Evolutionary conservation across 1,140 invertebrate genomes (phyloP), one percentile per base, ranked within the genome.

Genomic region (Brachionus asplanchnoidis): DNA sequence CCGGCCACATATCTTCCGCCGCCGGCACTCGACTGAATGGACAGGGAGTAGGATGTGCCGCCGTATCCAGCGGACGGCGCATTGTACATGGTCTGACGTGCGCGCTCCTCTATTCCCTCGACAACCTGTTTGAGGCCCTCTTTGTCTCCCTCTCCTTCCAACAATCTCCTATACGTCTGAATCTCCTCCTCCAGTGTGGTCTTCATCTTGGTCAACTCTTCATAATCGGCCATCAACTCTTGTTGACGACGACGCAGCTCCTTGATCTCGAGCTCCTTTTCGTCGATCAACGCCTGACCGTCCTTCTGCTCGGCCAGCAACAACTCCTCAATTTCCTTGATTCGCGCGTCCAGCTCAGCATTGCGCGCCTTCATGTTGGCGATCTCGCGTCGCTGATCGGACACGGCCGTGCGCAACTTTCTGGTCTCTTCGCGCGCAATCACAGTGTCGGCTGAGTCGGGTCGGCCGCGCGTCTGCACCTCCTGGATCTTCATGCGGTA

Each of bases 401-500:
- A 50, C 11, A 85, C 84, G 36, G 36, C 40, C 23, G n/a, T 42
- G 17, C 75, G 42, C 50, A 85, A 28, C 53, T 78, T 79, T 23
- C 68, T 46, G n/a, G 68, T 66, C 56, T 85, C 84, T 80, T 85
- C 84, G 23, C 75, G 50, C 8, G 46, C 73, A 23, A 60, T 65
- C n/a, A 68, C 50, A 70, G 23, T 85, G 12, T 79, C 73, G 14
- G 84, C 44, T 2, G 44, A 36, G 46, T 84, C 84, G 11, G 60
- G 60, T 5, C 44, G n/a, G 40, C 70, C 28, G 20, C 68, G 32
- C n/a, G 84, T 60, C 44, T 75, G 70, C 12, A 84, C 42, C 60
- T 84, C 84, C 65, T 84, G 84, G 7, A 77, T 73, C 70, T 85
- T 85, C 65, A 85, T 79, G 60, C 84, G 36, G 26, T 85, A 85